Evolutionary conservation across 2,888 invertebrate genomes (phyloP), one percentile per base, ranked within the genome.

Genomic region (Papilio protenor): DNA sequence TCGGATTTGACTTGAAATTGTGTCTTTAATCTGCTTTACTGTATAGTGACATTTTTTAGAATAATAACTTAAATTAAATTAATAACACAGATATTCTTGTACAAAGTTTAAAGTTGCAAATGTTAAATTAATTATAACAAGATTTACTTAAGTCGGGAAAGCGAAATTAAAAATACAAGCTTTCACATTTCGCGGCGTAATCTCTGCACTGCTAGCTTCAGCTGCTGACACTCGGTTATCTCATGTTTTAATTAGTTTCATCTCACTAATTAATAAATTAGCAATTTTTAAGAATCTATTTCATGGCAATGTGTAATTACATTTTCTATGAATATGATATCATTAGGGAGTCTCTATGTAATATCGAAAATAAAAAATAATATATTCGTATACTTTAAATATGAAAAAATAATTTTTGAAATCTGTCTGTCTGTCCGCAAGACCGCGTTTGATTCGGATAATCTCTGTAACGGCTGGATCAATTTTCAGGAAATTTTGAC

Each of bases 71-170:
- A 23, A 27, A 4, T 59, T 10, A 5, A 61, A 16, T 61, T 61
- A 61, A 61, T 27, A 57, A 12, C 12, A 3, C 59, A 59, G 12
- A 61, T 23, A 61, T 61, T 27, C 61, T 14, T 59, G 10, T 16
- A n/a, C 14, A 27, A 61, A 16, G 5, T 23, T 59, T 59, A 23
- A 59, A 61, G 27, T 61, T 27, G 12, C 1, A 27, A 61, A 27
- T 61, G 14, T 27, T 61, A 14, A 27, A 61, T 61, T 61, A 61
- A 61, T 61, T 61, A 61, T 16, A 61, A 21, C 57, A 21, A 57
- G 61, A 23, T 61, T 61, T 61, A 61, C 61, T 61, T 61, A 61
- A 61, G 14, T 61, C 61, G 61, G 27, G 12, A 23, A 61, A 61
- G 14, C 16, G 4, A 12, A 61, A 61, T 61, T 61, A 61, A 61